These are phyloP conservation scores for Pogonocichla stellata DNA, from an alignment of 2,113 vertebrate species.

Conservation along the genomic window DNA sequence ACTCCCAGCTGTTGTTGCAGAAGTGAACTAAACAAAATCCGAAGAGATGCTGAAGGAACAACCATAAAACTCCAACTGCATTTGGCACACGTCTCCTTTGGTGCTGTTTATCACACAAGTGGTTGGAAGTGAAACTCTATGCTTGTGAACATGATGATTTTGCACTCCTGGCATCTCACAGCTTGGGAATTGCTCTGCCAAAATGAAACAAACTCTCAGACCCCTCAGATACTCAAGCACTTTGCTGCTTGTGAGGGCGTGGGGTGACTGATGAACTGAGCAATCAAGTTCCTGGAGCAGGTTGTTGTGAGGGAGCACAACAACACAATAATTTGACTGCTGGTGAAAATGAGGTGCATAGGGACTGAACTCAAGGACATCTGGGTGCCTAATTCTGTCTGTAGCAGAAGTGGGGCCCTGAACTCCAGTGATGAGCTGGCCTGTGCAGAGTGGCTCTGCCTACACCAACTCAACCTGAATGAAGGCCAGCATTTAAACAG, in stretches of 20 bases:
- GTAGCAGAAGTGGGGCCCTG: background rate
- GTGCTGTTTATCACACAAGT: background rate
- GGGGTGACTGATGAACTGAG: background rate
- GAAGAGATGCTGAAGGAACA: conserved; percentile 34
- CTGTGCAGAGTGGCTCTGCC: background rate
- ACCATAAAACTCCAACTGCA: background rate
- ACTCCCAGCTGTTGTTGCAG: conserved; percentile 57
- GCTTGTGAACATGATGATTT: background rate
- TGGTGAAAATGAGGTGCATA: background rate
- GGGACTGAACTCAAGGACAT: background rate
- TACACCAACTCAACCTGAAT: background rate
- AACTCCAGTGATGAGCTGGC: background rate
- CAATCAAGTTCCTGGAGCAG: background rate
- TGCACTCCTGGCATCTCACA: background rate
- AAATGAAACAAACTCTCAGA: background rate
- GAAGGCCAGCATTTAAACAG: background rate
- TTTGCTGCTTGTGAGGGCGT: background rate
- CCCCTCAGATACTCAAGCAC: background rate
- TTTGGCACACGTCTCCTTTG: background rate
- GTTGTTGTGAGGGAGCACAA: background rate
- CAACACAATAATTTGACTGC: background rate
- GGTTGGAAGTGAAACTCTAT: rapidly evolving
- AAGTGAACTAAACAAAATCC: conserved; percentile 38
- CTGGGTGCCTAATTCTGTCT: background rate
- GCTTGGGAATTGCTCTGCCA: background rate